Base-by-base conservation (phyloP, 2,113 vertebrate genomes). In the Apus apus region DNA sequence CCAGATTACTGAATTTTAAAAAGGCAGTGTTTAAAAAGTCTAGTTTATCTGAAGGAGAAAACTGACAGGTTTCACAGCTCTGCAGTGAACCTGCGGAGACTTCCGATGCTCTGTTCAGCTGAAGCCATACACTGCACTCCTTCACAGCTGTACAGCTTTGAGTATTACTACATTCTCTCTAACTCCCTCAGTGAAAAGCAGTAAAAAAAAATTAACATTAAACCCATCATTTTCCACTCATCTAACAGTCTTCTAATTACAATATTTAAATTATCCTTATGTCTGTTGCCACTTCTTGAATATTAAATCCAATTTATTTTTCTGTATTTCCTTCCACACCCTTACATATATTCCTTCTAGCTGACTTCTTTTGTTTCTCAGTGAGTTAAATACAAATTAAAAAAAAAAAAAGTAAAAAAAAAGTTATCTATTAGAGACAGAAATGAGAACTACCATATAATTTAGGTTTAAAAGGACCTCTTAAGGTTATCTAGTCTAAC, bases 11-110 rank as follows among this genome's bases (percentile, higher is more conserved):
- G 65, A 43, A 38, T 36, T 81, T 89, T 85, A 62, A 40, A 89
- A 81, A 56, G 70, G 27, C 72, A 84, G 67, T 54, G 50, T 92
- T 88, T 85, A 83, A 90, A 87, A 86, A 50, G 58, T 67, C 25
- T 43, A 51, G 32, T 56, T 85, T 85, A 45, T 88, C 40, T 70
- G 76, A 90, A 12, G 8, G 93, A 89, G 40, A 92, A 94, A 96
- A 76, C 40, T 86, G 64, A 58, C 83, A 92, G 68, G 21, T 86
- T 88, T 88, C 60, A 80, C 40, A 68, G 16, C 23, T 85, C 66
- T 88, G 29, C 40, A 58, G 25, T 58, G 72, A 88, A 90, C 67
- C 18, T 76, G 76, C 2, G 4, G 75, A 80, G 54, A 73, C 32
- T 88, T 79, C 45, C 5, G 2, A 5, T 85, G 15, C 36, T 88